Base-by-base conservation (phyloP, 2,888 invertebrate genomes). In the Nasonovia ribisnigri region DNA sequence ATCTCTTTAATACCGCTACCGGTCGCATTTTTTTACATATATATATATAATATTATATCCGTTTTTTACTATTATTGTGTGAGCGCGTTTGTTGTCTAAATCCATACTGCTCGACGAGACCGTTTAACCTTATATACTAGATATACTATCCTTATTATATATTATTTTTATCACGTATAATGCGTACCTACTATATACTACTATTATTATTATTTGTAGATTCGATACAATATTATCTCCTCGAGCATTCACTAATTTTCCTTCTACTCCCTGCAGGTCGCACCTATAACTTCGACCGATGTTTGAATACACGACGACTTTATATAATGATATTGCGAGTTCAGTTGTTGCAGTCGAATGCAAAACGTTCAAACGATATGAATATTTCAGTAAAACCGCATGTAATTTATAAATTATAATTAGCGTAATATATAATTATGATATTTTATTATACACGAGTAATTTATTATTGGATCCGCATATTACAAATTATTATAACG, bases 401-500 rank as follows among this genome's bases (percentile, higher is more conserved):
- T 57, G 29, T 42, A 16, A 4, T 16, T 43, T 42, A 89, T 29
- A 89, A 57, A 29, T 26, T 43, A 16, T 89, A 84, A 36, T 77
- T 77, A 77, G n/a, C n/a, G 10, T 84, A 42, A 54, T 54, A 3
- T 88, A 54, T 67, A 84, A 43, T 88, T 57, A 89, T 29, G 0
- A 29, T 89, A 54, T 89, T 54, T 36, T 36, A 77, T 29, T 24
- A 8, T 57, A 57, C 10, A 46, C 88, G 36, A 88, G 36, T 84
- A 43, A 84, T 84, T 60, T 60, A 60, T 60, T 16, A 60, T 60
- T 43, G 20, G 6, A 57, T 57, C 20, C 43, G 54, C 5, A 26
- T 84, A 88, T 88, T 54, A 51, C 13, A 88, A 36, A 88, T 88
- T 88, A 51, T 87, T 48, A 20, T 87, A 87, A 87, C n/a, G n/a